phyloP scores from a whole-genome alignment of 2,888 invertebrate species.

The Capitulum mitella region DNA sequence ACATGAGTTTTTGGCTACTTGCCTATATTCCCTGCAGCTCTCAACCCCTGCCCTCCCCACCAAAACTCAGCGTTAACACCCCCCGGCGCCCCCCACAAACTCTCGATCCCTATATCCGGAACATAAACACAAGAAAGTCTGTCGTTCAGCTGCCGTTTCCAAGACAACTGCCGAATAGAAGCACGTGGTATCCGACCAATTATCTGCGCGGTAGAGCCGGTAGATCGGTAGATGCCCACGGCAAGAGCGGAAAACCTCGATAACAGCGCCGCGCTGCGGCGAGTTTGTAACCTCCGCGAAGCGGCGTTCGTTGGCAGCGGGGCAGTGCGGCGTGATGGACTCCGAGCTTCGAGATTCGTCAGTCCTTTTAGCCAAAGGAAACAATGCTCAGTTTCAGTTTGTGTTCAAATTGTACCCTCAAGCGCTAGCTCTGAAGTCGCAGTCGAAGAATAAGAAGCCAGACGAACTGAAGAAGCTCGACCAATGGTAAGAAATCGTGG shows the following conservation, averaged over 20 bases:
- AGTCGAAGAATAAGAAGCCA: slow-evolving; percentile 82
- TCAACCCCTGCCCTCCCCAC: neutral
- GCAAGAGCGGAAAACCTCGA: slow-evolving; percentile 9
- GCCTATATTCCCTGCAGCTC: no score
- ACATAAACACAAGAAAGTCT: no score
- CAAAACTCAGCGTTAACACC: neutral
- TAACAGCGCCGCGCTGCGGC: neutral
- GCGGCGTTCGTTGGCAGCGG: slow-evolving; percentile 25
- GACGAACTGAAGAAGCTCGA: slow-evolving; percentile 91
- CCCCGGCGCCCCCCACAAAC: no score
- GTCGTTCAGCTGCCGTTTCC: neutral
- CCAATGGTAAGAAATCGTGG: slow-evolving; percentile 66
- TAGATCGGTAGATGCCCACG: slow-evolving; percentile 6
- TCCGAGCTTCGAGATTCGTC: slow-evolving; percentile 76
- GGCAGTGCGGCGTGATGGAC: slow-evolving; percentile 51
- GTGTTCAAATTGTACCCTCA: slow-evolving; percentile 85
- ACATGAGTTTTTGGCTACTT: no score
- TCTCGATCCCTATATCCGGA: no score
- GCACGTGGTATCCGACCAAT: slow-evolving; percentile 18
- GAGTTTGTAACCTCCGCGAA: neutral
- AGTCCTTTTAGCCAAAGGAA: slow-evolving; percentile 86
- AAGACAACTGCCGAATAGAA: neutral
- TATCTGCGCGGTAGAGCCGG: neutral
- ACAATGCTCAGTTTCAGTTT: slow-evolving; percentile 71
- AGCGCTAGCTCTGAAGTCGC: slow-evolving; percentile 82